A percentile compares a stretch with the other conserved stretches of the same genome.
Evolutionary conservation across 2,888 invertebrate genomes (phyloP).

Genomic region (Chymomyza caudatula): DNA sequence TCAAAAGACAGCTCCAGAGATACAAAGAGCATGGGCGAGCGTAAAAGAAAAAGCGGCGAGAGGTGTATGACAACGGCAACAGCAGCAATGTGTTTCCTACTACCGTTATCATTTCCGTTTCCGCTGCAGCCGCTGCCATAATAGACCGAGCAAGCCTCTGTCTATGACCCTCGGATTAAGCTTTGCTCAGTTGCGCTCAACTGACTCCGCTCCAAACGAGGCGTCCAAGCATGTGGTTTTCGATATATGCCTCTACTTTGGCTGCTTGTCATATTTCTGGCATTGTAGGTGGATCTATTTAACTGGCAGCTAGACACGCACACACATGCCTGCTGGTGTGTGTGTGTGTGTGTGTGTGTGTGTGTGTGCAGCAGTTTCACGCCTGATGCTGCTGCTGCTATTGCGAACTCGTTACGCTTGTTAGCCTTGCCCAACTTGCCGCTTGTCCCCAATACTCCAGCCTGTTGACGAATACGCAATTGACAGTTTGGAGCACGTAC

Average conservation of each 20-base stretch:
- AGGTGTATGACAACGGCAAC: not conserved
- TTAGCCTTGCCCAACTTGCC: not conserved
- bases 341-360: not conserved
- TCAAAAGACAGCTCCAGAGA: not conserved
- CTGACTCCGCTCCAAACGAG: not conserved
- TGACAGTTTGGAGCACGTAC: slow-evolving; percentile 58
- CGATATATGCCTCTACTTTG: not conserved
- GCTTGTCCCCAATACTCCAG: slow-evolving; percentile 4
- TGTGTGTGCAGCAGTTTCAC: not conserved
- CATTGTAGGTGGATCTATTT: not conserved
- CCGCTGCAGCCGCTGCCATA: slow-evolving; percentile 6
- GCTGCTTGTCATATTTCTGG: slow-evolving; percentile 1
- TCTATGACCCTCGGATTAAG: slow-evolving; percentile 18
- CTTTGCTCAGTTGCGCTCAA: not conserved
- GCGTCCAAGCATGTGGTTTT: not conserved
- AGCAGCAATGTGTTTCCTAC: slow-evolving; percentile 55
- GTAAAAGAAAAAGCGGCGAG: not conserved
- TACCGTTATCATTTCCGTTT: slow-evolving; percentile 44
- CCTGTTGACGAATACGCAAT: slow-evolving; percentile 60
- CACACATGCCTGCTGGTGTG: not conserved
- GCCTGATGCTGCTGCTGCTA: not conserved
- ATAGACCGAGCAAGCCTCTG: not conserved
- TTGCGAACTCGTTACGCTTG: slow-evolving; percentile 1
- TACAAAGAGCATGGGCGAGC: no score
- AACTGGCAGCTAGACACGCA: not conserved